Base-by-base conservation (phyloP, 1,140 invertebrate species). In the Musca domestica region DNA sequence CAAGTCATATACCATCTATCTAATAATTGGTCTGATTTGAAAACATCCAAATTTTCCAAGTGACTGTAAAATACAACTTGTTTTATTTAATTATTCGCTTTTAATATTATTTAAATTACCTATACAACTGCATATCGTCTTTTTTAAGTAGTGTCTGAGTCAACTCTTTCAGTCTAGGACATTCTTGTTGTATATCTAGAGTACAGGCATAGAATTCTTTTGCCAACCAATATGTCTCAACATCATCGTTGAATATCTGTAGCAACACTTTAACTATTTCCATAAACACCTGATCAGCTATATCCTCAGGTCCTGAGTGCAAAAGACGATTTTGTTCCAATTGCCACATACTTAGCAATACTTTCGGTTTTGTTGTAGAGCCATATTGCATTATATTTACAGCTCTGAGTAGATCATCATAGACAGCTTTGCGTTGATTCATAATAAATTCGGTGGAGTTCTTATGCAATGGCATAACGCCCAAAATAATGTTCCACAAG, bases 401-500 rank as follows among this genome's bases (percentile, higher is more conserved):
- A 2, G 90, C 89, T 75, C 88, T 86, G 3, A 88, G 74, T n/a
- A 95, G 75, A 80, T 95, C 91, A 61, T 89, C 83, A 75, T 90
- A 95, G 73, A 93, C 90, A 25, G 88, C 86, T 66, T 84, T 86
- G 25, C 91, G 83, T 75, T 94, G 91, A 25, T 86, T 79, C 76
- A 87, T 86, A 27, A 94, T 88, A 82, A 90, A 94, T 22, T 86
- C 83, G 68, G 92, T 91, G 1, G 88, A 90, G 34, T 90, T 88
- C 63, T 87, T 84, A 78, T 93, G 89, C 3, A 90, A 84, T 30
- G 93, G 91, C 56, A 76, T 68, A 9, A 82, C 58, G 17, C 75
- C 91, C 73, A 94, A 83, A 54, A 95, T 83, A 19, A 96, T 85
- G 85, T 95, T 94, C 94, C 94, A 96, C 20, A 96, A 84, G 69